Evolutionary conservation across 2,797 vertebrate genomes (phyloP).

Genomic region (Argyrosomus regius): DNA sequence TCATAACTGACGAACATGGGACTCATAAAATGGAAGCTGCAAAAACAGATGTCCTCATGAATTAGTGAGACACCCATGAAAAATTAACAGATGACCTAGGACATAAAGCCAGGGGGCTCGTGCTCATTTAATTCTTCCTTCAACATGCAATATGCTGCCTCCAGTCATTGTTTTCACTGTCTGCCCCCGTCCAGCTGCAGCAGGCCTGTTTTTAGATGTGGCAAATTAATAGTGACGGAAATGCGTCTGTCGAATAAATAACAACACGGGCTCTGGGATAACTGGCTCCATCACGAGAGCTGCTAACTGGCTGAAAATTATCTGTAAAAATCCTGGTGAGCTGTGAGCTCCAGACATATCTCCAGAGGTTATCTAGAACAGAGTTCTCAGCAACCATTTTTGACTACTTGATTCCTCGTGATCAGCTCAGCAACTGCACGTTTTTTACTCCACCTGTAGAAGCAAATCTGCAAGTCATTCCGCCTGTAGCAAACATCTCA

Average conservation of each 20-base stretch:
- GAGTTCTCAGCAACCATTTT: neutral
- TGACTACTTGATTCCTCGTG: neutral
- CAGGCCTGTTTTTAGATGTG: slow-evolving; percentile 50
- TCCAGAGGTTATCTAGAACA: neutral
- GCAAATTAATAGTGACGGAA: slow-evolving; percentile 63
- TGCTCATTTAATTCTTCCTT: slow-evolving; percentile 78
- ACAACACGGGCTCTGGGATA: slow-evolving; percentile 31
- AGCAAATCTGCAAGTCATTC: neutral
- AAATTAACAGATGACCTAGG: slow-evolving; percentile 75
- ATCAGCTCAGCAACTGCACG: neutral
- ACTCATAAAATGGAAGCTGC: slow-evolving; percentile 67
- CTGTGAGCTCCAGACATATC: neutral
- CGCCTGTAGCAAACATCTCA: neutral
- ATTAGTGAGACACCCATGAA: slow-evolving; percentile 81
- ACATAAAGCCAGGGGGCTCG: slow-evolving; percentile 71
- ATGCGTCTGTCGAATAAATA: slow-evolving; percentile 54
- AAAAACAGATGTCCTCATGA: slow-evolving; percentile 85
- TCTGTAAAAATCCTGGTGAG: neutral
- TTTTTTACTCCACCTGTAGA: neutral
- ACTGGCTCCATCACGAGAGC: slow-evolving; percentile 23
- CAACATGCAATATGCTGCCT: slow-evolving; percentile 72
- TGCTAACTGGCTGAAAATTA: slow-evolving; percentile 22
- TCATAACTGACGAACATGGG: slow-evolving; percentile 58
- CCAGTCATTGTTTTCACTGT: slow-evolving; percentile 60
- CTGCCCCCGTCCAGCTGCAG: slow-evolving; percentile 65